A percentile compares a stretch with the other conserved stretches of the same genome.
These are phyloP conservation scores for Argyresthia albistria DNA, from an alignment of 2,888 invertebrate species.

Conservation along the genomic window DNA sequence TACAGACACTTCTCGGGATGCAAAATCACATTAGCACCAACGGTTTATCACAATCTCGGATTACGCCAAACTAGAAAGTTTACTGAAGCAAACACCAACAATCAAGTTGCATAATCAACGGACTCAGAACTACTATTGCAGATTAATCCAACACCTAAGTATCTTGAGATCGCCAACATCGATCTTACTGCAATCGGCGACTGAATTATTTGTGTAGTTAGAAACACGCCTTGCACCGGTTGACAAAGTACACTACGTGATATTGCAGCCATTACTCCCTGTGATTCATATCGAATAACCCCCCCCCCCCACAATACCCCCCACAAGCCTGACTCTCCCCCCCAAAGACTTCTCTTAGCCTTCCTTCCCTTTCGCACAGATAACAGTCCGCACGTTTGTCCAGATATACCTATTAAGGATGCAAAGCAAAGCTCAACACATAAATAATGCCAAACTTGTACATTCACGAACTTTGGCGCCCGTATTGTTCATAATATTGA, in stretches of 20 bases:
- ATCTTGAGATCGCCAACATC: conserved; percentile 4
- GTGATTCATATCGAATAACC: conserved; percentile 38
- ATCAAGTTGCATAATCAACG: too few relatives aligned
- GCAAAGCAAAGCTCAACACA: conserved; percentile 31
- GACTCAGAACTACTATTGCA: background rate
- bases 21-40: too few relatives aligned
- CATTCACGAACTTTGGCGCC: conserved; percentile 20
- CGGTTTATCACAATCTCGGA: too few relatives aligned
- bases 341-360: conserved; percentile 2
- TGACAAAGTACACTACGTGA: conserved; percentile 73
- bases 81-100: too few relatives aligned
- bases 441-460: conserved; percentile 32
- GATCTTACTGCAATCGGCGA: conserved; percentile 7
- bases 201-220: conserved; percentile 5
- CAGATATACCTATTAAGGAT: conserved; percentile 52
- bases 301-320: conserved; percentile 22
- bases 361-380: conserved; percentile 30
- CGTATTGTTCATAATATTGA: conserved; percentile 7
- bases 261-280: conserved; percentile 69
- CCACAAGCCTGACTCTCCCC: background rate
- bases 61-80: too few relatives aligned
- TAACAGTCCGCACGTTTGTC: conserved; percentile 44
- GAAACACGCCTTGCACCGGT: conserved; percentile 50
- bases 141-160: conserved; percentile 2
- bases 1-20: too few relatives aligned